Evolutionary conservation across 2,797 vertebrate genomes (phyloP).

Genomic region (Glyptemys insculpta): DNA sequence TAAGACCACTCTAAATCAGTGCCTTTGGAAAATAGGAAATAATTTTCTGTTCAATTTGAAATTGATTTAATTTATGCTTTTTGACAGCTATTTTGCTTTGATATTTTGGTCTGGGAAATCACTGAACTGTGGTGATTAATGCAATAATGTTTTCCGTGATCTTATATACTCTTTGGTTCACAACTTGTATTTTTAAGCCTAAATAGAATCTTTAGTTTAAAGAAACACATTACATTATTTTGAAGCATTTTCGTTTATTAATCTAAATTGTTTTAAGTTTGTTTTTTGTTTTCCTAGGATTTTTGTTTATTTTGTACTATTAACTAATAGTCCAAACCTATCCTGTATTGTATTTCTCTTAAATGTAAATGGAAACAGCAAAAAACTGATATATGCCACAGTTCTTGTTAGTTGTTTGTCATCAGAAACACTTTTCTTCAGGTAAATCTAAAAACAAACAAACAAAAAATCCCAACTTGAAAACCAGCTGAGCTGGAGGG

Average conservation of each 20-base stretch:
- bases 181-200: slow-evolving; percentile 66
- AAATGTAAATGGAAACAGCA: neutral
- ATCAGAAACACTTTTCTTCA: neutral
- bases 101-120: slow-evolving; percentile 84
- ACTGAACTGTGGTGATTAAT: slow-evolving; percentile 84
- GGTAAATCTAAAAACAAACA: neutral
- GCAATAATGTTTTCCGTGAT: slow-evolving; percentile 84
- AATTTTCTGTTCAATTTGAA: slow-evolving; percentile 96
- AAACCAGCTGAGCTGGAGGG: neutral
- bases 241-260: slow-evolving; percentile 23
- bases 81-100: slow-evolving; percentile 91
- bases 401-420: neutral
- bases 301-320: slow-evolving; percentile 11
- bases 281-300: slow-evolving; percentile 21
- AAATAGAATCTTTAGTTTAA: slow-evolving; percentile 35
- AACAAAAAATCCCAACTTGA: neutral
- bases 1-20: slow-evolving; percentile 92
- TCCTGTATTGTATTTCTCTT: neutral
- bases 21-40: slow-evolving; percentile 93
- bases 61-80: slow-evolving; percentile 92
- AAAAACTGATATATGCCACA: neutral
- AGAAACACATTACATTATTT: slow-evolving; percentile 40
- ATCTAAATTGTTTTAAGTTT: neutral
- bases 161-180: slow-evolving; percentile 76
- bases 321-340: neutral